Percentiles rank a stretch among this genome's conserved stretches.
Conservation (phyloP, 2,888 invertebrate species). For the Lampropteryx suffumata region DNA sequence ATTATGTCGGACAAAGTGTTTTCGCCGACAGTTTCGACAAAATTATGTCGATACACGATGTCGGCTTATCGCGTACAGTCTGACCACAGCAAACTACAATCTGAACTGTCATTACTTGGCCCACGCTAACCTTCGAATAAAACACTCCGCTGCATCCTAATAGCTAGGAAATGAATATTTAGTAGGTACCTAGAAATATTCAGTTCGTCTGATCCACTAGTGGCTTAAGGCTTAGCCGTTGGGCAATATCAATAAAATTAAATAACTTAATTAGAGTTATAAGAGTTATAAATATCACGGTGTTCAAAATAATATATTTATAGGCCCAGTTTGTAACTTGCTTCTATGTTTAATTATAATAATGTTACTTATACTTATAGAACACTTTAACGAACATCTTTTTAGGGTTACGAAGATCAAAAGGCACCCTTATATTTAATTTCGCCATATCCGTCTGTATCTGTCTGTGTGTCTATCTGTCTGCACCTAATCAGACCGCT, state of each 20-base stretch:
- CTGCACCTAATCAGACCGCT: too few species aligned
- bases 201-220: conserved; percentile 8
- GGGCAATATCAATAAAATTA: conserved; percentile 6
- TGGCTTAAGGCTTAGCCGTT: conserved; percentile 10
- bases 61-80: conserved; percentile 4
- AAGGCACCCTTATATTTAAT: too few species aligned
- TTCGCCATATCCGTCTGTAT: too few species aligned
- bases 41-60: too few species aligned
- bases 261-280: conserved; percentile 13
- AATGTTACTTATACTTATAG: too few species aligned
- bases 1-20: too few species aligned
- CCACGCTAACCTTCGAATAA: conserved; percentile 34
- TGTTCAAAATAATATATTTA: neutral
- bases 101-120: conserved; percentile 29
- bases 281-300: neutral
- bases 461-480: too few species aligned
- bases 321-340: neutral
- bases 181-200: too few species aligned
- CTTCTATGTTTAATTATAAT: too few species aligned
- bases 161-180: conserved; percentile 33
- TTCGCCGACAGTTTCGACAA: too few species aligned
- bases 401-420: too few species aligned
- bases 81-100: conserved; percentile 4
- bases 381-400: too few species aligned
- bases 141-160: conserved; percentile 31